Conservation (phyloP, 2,797 vertebrate species). For the Sebastes trivittatus region DNA sequence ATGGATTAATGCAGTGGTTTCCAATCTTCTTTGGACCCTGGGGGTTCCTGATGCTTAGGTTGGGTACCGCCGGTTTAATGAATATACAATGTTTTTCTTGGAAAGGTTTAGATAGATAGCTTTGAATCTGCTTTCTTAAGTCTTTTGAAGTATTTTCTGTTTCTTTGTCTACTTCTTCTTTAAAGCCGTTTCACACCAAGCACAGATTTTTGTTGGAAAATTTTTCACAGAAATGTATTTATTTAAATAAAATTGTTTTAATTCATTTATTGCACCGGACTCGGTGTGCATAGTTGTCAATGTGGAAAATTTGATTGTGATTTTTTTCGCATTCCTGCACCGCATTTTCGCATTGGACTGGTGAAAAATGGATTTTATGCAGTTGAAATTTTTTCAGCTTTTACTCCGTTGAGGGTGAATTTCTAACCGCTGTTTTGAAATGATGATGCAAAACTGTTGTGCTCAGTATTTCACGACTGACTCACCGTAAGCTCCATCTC, state of each 20-base stretch:
- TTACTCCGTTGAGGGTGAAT: neutral
- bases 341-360: too few species aligned
- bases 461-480: neutral
- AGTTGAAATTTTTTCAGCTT: neutral
- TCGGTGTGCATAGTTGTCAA: too few species aligned
- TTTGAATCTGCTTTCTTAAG: too few species aligned
- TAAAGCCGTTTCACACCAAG: neutral
- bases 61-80: too few species aligned
- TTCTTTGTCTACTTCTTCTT: neutral
- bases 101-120: too few species aligned
- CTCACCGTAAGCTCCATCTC: constrained; percentile 94
- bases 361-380: fast-evolving
- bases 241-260: too few species aligned
- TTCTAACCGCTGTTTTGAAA: neutral
- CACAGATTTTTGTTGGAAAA: fast-evolving
- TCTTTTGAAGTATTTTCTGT: neutral
- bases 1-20: neutral
- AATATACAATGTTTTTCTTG: neutral
- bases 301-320: too few species aligned
- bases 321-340: fast-evolving
- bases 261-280: too few species aligned
- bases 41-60: too few species aligned
- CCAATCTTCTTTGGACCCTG: neutral
- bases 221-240: too few species aligned
- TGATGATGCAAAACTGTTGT: neutral